These are phyloP conservation scores for Melikaiella ostensackeni DNA, from an alignment of 2,888 invertebrate genomes.

Conservation along the genomic window DNA sequence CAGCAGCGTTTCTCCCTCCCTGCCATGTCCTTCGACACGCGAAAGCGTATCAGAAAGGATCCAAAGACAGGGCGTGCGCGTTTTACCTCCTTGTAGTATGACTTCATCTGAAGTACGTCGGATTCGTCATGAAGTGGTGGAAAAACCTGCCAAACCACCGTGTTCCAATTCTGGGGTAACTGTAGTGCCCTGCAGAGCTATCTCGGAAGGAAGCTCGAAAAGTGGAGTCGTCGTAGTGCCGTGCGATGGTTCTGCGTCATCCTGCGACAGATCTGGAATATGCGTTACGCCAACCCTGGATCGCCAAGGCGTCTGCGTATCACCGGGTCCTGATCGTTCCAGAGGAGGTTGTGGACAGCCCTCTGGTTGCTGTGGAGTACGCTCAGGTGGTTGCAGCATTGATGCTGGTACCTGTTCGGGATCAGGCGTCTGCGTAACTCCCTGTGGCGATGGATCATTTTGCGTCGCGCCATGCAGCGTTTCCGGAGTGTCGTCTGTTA, in stretches of 20 bases:
- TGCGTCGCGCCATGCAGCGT: conserved; percentile 66
- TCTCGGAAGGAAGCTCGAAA: conserved; percentile 65
- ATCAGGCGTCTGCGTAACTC: conserved; percentile 66
- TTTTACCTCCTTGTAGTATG: conserved; percentile 61
- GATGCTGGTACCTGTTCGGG: conserved; percentile 63
- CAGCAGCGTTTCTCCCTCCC: conserved; percentile 57
- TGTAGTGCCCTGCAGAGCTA: conserved; percentile 70
- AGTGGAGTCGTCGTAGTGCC: conserved; percentile 73
- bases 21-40: conserved; percentile 65
- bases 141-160: conserved; percentile 49
- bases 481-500: conserved; percentile 61
- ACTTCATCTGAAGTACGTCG: conserved; percentile 63
- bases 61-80: conserved; percentile 67
- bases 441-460: conserved; percentile 66
- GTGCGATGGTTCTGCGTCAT: conserved; percentile 60
- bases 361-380: conserved; percentile 59
- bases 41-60: conserved; percentile 63
- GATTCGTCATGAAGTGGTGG: conserved; percentile 68
- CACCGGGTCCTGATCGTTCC: conserved; percentile 65
- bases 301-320: conserved; percentile 70
- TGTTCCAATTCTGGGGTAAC: conserved; percentile 71
- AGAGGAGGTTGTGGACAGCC: conserved; percentile 58
- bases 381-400: conserved; percentile 59
- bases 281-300: conserved; percentile 70
- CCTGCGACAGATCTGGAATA: conserved; percentile 65